These are phyloP conservation scores for Micrasema longulum DNA, from an alignment of 1,140 invertebrate genomes.

Conservation along the genomic window DNA sequence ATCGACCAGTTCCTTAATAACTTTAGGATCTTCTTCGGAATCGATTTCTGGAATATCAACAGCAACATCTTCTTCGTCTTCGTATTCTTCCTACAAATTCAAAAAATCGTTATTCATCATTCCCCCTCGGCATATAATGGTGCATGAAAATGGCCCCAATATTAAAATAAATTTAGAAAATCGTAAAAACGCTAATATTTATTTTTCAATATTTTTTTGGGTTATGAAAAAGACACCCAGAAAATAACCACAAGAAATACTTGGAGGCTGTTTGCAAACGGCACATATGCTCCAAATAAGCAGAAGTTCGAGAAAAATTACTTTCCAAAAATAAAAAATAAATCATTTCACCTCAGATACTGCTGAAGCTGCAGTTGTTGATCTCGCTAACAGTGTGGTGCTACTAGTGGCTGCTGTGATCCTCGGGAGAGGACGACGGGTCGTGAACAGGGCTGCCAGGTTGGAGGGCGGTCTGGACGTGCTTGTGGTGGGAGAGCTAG, in stretches of 20 bases:
- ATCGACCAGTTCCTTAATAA: constrained; percentile 86
- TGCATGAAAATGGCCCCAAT: no score
- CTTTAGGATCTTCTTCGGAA: constrained; percentile 81
- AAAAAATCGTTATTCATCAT: no score
- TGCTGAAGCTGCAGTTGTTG: constrained; percentile 59
- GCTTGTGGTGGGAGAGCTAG: constrained; percentile 61
- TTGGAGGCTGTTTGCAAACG: no score
- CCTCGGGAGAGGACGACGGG: constrained; percentile 57
- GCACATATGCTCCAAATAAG: no score
- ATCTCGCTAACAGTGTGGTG: constrained; percentile 57
- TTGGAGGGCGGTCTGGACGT: constrained; percentile 64
- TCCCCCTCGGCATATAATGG: no score
- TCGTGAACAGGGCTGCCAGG: constrained; percentile 58
- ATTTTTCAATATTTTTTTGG: no score
- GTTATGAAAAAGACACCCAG: no score
- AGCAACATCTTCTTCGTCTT: constrained; percentile 69
- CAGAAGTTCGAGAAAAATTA: no score
- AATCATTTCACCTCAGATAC: constrained; percentile 47
- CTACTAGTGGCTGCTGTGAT: constrained; percentile 62
- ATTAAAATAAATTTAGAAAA: no score
- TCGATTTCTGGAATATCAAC: constrained; percentile 61
- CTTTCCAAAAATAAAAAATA: no score
- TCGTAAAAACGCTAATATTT: no score
- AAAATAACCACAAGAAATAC: no score
- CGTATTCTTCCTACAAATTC: constrained; percentile 68